Conservation (phyloP, 2,113 vertebrate genomes). For the Chamaetylas fuelleborni region DNA sequence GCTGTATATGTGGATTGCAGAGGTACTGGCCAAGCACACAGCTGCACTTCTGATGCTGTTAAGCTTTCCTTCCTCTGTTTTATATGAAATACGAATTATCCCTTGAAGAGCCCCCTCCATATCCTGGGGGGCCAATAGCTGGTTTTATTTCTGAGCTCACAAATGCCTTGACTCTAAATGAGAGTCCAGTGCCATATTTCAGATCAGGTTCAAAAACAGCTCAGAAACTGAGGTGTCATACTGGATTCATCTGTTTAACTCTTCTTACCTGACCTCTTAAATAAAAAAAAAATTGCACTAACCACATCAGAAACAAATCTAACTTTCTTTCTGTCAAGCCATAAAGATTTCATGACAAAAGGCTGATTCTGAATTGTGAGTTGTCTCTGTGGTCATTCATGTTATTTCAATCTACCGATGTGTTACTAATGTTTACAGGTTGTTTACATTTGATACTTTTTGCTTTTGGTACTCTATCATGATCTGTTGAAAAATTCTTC, state of each 20-base stretch:
- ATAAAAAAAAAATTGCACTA: conserved; percentile 73
- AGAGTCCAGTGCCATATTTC: conserved; percentile 25
- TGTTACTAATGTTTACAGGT: conserved; percentile 34
- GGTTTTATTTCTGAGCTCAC: conserved; percentile 42
- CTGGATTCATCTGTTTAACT: conserved; percentile 43
- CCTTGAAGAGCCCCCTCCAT: not conserved
- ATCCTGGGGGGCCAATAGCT: not conserved
- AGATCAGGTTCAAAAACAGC: conserved; percentile 22
- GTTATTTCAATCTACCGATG: not conserved
- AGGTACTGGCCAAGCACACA: not conserved
- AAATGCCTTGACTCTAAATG: not conserved
- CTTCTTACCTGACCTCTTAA: conserved; percentile 65
- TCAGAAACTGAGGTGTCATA: conserved; percentile 26
- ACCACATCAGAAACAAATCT: conserved; percentile 39
- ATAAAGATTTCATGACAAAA: conserved; percentile 44
- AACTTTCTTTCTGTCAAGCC: conserved; percentile 50
- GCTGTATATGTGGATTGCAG: not conserved
- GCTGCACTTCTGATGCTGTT: not conserved
- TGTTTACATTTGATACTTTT: not conserved
- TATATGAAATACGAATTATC: not conserved
- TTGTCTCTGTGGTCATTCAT: not conserved
- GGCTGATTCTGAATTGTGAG: not conserved
- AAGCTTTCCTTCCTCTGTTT: conserved; percentile 14
- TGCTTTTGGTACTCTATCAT: not conserved
- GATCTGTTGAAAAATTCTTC: not conserved